Percentiles rank a stretch among this genome's conserved stretches.
These are phyloP conservation scores for Delphinapterus leucas DNA, from an alignment of 2,113 vertebrate genomes.

Conservation along the genomic window DNA sequence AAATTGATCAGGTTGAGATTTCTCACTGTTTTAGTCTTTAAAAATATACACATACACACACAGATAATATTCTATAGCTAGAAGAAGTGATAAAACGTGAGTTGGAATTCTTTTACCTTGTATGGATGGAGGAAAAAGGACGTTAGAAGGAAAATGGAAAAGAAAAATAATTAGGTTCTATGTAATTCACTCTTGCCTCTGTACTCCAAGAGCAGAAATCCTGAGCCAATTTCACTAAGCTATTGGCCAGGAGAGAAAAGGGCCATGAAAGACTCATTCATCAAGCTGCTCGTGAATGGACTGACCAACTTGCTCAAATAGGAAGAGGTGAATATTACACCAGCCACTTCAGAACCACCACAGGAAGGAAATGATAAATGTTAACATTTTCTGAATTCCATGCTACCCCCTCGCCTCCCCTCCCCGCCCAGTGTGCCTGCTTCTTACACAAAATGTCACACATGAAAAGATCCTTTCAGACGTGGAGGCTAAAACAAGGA, in stretches of 20 bases:
- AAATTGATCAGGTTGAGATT: background rate
- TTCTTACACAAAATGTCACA: background rate
- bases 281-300: background rate
- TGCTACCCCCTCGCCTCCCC: background rate
- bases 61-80: background rate
- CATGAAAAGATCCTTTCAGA: background rate
- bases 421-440: too few species aligned
- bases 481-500: background rate
- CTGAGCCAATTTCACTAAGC: background rate
- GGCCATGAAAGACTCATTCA: background rate
- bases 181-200: background rate
- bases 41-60: background rate
- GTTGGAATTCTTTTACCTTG: background rate
- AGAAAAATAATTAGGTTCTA: background rate
- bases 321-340: background rate
- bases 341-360: background rate
- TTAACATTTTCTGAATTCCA: background rate
- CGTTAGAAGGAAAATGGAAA: background rate
- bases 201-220: background rate
- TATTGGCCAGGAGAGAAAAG: background rate
- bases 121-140: background rate
- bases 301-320: background rate
- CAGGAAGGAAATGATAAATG: background rate
- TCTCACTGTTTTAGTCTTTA: background rate
- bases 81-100: background rate